Evolutionary conservation across 2,888 invertebrate species (phyloP), one percentile per base, ranked within the genome.

Genomic region (Hirtodrosophila trivittata): DNA sequence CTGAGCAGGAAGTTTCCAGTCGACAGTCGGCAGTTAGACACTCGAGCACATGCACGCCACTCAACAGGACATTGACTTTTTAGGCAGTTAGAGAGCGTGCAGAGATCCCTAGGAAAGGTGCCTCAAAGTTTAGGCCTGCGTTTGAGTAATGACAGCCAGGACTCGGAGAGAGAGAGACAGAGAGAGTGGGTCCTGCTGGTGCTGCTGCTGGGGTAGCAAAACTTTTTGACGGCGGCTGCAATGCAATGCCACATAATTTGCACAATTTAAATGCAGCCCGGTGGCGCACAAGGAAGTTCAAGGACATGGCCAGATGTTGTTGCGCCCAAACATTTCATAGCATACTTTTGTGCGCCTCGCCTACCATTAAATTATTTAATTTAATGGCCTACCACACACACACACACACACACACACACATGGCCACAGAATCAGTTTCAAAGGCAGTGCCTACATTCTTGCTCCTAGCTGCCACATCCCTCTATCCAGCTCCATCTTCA

Each of bases 51-150:
- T 67, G 62, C 64, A 68, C 80, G 69, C 65, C 60, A 69, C 77
- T 77, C 77, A 51, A 71, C 68, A 81, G 77, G 82, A 81, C 77
- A 81, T 77, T 77, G 77, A 77, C 77, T 77, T 76, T 66, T 64
- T 60, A 77, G 77, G 64, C 69, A 65, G 73, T 73, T 76, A 37
- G 56, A 49, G 56, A 42, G 45, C 33, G 43, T 30, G 59, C 74
- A 46, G 51, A 43, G 13, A 45, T 21, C 52, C 42, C 35, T 43
- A 28, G 28, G 14, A 54, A 55, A 71, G 68, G 74, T 75, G 65
- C 64, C 54, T 41, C 42, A 66, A 78, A 68, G 55, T 75, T 71
- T 47, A 57, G 57, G 51, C 64, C 75, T 75, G 75, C 77, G 46
- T 76, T 76, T 76, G 75, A 76, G 62, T 76, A 76, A 80, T 80